phyloP scores from a whole-genome alignment of 2,888 invertebrate genomes.

The Branchellion lobata region DNA sequence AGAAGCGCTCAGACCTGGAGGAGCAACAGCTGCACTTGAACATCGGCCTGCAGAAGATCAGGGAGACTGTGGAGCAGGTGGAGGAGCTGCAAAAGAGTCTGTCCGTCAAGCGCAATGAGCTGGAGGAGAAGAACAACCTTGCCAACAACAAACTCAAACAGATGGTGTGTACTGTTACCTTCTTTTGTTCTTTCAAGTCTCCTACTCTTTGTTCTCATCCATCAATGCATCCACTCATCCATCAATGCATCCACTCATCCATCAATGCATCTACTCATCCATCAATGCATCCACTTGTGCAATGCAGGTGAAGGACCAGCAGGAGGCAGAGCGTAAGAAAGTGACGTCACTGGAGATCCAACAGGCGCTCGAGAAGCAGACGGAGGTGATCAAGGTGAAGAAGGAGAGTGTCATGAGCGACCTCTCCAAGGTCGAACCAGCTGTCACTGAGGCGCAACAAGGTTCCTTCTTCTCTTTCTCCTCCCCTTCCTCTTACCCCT shows the following conservation, averaged over 20 bases:
- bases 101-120: constrained; percentile 80
- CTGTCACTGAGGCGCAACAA: constrained; percentile 96
- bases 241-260: no score
- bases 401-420: constrained; percentile 92
- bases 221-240: no score
- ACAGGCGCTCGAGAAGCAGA: constrained; percentile 76
- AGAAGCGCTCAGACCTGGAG: constrained; percentile 95
- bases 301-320: constrained; percentile 78
- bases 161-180: constrained; percentile 72
- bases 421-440: constrained; percentile 94
- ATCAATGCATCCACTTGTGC: no score
- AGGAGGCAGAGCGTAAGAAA: constrained; percentile 98
- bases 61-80: constrained; percentile 98
- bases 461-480: constrained; percentile 63
- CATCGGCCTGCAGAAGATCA: constrained; percentile 96
- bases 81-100: constrained; percentile 98
- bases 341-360: constrained; percentile 96
- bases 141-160: constrained; percentile 98
- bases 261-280: no score
- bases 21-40: constrained; percentile 98
- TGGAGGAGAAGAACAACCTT: constrained; percentile 94
- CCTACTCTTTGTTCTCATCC: no score
- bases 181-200: neutral
- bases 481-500: no score
- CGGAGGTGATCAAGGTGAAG: constrained; percentile 88